Evolutionary conservation across 2,797 vertebrate genomes (phyloP), one percentile per base, ranked within the genome.

Genomic region (Chelonia mydas): DNA sequence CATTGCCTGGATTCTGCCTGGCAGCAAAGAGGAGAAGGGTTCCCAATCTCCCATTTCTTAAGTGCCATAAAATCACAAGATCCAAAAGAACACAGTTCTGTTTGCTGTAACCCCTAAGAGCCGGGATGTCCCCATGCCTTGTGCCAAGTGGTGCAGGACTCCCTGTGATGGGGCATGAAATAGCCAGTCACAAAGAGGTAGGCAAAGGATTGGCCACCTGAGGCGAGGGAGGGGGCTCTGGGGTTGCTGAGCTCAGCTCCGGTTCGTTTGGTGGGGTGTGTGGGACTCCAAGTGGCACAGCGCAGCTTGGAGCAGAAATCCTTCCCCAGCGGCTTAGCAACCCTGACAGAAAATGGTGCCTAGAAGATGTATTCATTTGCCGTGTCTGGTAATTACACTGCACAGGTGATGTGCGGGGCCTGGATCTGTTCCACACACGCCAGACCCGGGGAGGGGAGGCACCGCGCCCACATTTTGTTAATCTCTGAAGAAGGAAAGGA

Each of bases 371-470:
- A 95, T 95, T 95, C 90, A 87, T 96, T 96, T 92, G 93, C 93
- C 28, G n/a, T 95, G 88, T 95, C 95, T 95, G 96, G 93, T 95
- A 97, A 97, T 96, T 95, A 94, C 95, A 95, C 95, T 92, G 88
- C 80, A 4, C 96, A 95, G 96, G 96, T 96, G 96, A 90, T 89
- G 90, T 92, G 96, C 93, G 95, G 94, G 96, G 96, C 93, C 96
- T 96, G 97, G 96, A 95, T 88, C 79, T 8, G 8, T 95, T 96
- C 96, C 97, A 95, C 25, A 0, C 95, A 55, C 88, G 84, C 94
- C 90, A 90, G 93, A 92, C 33, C 61, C 17, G 33, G 17, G 61
- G 31, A 17, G 31, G 59, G 13, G 15, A 7, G 13, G 59, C 31
- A 6, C 31, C 33, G 33, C 15, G 4, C 33, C 33, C 61, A 37